Base-by-base conservation (phyloP, 2,113 vertebrate species). In the Bolborhynchus lineola region DNA sequence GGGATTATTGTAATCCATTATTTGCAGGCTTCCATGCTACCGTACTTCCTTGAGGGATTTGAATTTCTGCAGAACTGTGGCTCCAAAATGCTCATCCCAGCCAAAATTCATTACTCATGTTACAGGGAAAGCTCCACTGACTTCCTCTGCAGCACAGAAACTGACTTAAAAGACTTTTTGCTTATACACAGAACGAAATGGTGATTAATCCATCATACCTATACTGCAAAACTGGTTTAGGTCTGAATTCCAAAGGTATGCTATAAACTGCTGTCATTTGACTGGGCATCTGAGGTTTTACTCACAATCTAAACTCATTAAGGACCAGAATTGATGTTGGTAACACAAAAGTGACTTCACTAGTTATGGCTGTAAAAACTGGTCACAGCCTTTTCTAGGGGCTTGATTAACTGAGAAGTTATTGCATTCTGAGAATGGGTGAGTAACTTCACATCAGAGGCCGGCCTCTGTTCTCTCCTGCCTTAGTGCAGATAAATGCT, bases 41-140 rank as follows among this genome's bases (percentile, higher is more conserved):
- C 18, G 28, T 90, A 62, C 91, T 95, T 95, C 97, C 97, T 97
- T 85, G 59, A 42, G 95, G 97, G 97, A 98, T 94, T 93, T 96
- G 90, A 96, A 86, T 88, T 89, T 97, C 68, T 97, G 91, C 94
- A 95, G 96, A 97, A 89, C 80, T 76, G 88, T 88, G 92, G 53
- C 95, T 97, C 92, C 88, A 93, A 95, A 96, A 95, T 60, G 94
- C 90, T 93, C 84, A 76, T 95, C 91, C 77, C 42, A 96, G 97
- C 97, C 97, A 97, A 97, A 91, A 91, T 86, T 94, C 97, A 97
- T 97, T 97, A 97, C 86, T 97, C 93, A 92, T 31, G 1, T 84
- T 78, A 79, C 71, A 93, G 95, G 83, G 93, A 95, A 86, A 94
- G 88, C 92, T 96, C 86, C 69, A 37, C 37, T 1, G n/a, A 81